Evolutionary conservation across 2,113 vertebrate genomes (phyloP).

Genomic region (Macquaria ambigua): DNA sequence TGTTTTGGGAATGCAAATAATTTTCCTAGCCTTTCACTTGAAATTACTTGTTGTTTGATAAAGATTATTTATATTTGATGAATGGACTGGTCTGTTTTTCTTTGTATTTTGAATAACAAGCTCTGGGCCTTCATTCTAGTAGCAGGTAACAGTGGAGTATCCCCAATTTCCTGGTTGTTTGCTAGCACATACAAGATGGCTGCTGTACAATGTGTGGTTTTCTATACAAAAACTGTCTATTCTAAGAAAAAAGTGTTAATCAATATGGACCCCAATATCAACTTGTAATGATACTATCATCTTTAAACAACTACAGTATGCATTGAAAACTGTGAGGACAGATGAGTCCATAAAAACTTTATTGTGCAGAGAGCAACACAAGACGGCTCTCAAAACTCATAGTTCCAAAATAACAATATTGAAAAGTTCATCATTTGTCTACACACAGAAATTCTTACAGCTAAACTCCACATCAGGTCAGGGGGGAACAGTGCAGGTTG

Average conservation of each 20-base stretch:
- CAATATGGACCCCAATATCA: background rate
- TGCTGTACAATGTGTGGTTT: background rate
- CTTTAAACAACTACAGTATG: background rate
- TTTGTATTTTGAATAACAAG: background rate
- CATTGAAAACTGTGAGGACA: slow-evolving; percentile 7
- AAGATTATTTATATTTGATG: slow-evolving; percentile 62
- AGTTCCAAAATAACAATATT: slow-evolving; percentile 57
- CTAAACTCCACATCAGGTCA: slow-evolving; percentile 28
- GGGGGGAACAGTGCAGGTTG: background rate
- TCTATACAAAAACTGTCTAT: background rate
- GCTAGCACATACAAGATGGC: background rate
- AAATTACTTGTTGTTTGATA: slow-evolving; percentile 54
- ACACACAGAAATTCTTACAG: slow-evolving; percentile 33
- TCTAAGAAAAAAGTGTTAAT: background rate
- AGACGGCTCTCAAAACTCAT: slow-evolving; percentile 36
- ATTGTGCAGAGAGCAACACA: slow-evolving; percentile 67
- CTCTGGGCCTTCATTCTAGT: background rate
- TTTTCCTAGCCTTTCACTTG: slow-evolving; percentile 37
- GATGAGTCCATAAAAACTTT: slow-evolving; percentile 61
- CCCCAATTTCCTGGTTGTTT: background rate
- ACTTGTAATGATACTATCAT: background rate
- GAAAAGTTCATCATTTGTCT: slow-evolving; percentile 7
- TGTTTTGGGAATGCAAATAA: slow-evolving; percentile 42
- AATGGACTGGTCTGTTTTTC: background rate
- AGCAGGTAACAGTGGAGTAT: background rate